Conservation (phyloP, 1,140 invertebrate species). For the Myzus persicae region DNA sequence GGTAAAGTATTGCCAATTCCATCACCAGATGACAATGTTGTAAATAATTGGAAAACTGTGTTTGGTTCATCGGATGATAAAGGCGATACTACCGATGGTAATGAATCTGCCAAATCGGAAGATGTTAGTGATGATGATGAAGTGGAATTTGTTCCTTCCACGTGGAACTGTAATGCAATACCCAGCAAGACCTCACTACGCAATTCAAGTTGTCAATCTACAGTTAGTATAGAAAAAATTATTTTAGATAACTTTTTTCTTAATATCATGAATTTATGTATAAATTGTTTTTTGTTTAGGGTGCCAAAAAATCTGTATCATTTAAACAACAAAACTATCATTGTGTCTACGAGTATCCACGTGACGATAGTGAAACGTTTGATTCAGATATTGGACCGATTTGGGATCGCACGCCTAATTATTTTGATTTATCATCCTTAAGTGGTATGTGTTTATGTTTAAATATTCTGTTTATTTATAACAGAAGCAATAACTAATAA, state of each 20-base stretch:
- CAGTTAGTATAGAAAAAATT: neutral
- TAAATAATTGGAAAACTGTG: slow-evolving; percentile 56
- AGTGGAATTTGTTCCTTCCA: slow-evolving; percentile 69
- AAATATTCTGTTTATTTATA: neutral
- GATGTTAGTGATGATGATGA: slow-evolving; percentile 64
- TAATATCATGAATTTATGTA: neutral
- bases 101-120: slow-evolving; percentile 61
- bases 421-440: slow-evolving; percentile 50
- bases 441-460: slow-evolving; percentile 31
- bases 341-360: slow-evolving; percentile 82
- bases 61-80: neutral
- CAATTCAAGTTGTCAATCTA: slow-evolving; percentile 67
- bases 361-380: slow-evolving; percentile 67
- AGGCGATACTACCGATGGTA: neutral
- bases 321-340: slow-evolving; percentile 85
- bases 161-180: slow-evolving; percentile 69
- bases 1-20: neutral
- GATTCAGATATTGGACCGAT: slow-evolving; percentile 47
- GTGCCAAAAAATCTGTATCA: slow-evolving; percentile 72
- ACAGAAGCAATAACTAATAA: neutral
- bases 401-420: slow-evolving; percentile 49
- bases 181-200: slow-evolving; percentile 69
- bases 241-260: neutral
- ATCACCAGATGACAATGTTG: slow-evolving; percentile 53
- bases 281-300: slow-evolving; percentile 64